Base-by-base conservation (phyloP, 1,140 invertebrate genomes). In the Cydia strobilella region DNA sequence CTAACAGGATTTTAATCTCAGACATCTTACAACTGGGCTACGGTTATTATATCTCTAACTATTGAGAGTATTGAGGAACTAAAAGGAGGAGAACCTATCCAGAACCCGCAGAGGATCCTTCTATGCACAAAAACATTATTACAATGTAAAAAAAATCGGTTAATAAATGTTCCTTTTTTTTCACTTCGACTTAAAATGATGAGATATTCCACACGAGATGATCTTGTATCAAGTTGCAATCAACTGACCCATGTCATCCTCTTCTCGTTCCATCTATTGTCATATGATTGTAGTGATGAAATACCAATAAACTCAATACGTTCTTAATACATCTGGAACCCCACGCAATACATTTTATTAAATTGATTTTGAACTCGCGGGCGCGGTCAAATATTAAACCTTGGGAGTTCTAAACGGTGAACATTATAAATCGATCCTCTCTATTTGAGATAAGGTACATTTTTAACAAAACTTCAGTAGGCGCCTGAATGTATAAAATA, bases 201-300 rank as follows among this genome's bases (percentile, higher is more conserved):
- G 31, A 45, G 13, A 45, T 15, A 15, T 48, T 15, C 4, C 12
- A 51, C 48, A n/a, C 54, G 5, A 59, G 20, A 59, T 59, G 54
- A 18, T 31, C 31, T 31, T 72, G 62, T 73, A 75, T 75, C 74
- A 59, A 75, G 73, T 77, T 72, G 59, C 73, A 48, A 77, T 74
- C 69, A 73, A 77, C 42, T 42, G 48, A 12, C 39, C 45, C 39
- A 25, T 72, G 74, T 66, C 73, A 54, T 59, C 0, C 4, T 4
- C 13, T 15, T 45, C 54, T 0, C 76, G 66, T 72, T 75, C 71
- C 2, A 59, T 59, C 20, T 59, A 25, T 42, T 77, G 51, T 77
- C 73, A 77, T 66, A 45, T 73, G 69, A 63, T 75, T 39, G 76
- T 73, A 27, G 74, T 75, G 76, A 77, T 74, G 71, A 77, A 77